Evolutionary conservation across 2,888 invertebrate species (phyloP).

Genomic region (Tortrix viridana): DNA sequence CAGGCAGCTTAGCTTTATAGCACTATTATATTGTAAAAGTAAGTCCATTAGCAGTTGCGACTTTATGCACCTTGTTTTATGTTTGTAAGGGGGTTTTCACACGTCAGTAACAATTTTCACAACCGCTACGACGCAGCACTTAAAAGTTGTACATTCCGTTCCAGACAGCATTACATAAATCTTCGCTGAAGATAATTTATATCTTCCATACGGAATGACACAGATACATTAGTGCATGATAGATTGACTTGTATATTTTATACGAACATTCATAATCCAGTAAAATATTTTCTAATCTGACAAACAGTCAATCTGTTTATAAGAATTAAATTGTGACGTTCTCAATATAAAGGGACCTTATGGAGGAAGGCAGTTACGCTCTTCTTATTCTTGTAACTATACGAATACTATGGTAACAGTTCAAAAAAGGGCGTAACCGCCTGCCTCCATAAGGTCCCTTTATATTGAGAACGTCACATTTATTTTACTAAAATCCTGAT

Average conservation of each 20-base stretch:
- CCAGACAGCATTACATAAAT: slow-evolving; percentile 1
- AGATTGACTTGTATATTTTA: background rate
- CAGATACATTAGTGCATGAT: slow-evolving; percentile 2
- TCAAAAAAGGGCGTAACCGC: too few species aligned
- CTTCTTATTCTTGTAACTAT: too few species aligned
- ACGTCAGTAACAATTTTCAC: background rate
- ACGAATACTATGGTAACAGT: too few species aligned
- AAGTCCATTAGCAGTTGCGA: background rate
- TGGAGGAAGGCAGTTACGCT: too few species aligned
- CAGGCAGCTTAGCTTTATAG: too few species aligned
- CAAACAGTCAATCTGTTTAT: too few species aligned
- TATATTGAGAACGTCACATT: too few species aligned
- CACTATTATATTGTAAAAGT: background rate
- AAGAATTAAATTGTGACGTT: too few species aligned
- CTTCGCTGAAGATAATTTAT: slow-evolving; percentile 2
- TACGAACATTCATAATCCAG: background rate
- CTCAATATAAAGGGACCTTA: too few species aligned
- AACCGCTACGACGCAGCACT: background rate
- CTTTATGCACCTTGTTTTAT: background rate
- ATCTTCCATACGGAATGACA: background rate
- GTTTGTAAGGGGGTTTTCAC: background rate
- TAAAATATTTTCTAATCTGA: too few species aligned
- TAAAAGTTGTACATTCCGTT: slow-evolving; percentile 1
- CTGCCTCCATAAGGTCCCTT: too few species aligned
- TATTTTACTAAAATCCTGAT: too few species aligned